Evolutionary conservation across 2,888 invertebrate species (phyloP), one percentile per base, ranked within the genome.

Genomic region (Lasioglossum leucozonium): DNA sequence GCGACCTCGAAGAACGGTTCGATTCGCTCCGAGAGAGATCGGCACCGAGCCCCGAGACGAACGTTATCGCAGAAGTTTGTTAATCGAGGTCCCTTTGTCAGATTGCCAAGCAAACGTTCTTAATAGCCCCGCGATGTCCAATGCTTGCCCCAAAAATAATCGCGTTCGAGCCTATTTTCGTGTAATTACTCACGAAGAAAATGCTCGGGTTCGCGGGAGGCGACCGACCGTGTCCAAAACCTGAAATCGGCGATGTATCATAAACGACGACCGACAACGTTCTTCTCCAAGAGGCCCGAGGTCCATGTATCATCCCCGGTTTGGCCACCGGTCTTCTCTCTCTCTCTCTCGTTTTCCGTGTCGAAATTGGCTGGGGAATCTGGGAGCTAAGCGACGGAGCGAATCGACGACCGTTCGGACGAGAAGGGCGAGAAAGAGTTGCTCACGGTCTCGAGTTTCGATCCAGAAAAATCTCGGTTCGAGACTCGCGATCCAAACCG

Each of bases 41-140:
- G 13, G 47, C 77, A 73, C 65, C 26, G 77, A 62, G 30, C 26
- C 34, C 40, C 47, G 62, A 30, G 72, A 67, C 13, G 55, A 65
- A 71, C 37, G 78, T 86, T 62, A 72, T 86, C 86, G 69, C 16
- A 75, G 72, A 84, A 84, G 30, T 62, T 67, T 79, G 84, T 86
- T 88, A 82, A 89, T 88, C 79, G 84, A 74, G 74, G 73, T 79
- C 71, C 74, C 76, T 74, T 79, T 91, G 91, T 87, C 88, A 88
- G 72, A 85, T 78, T 81, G 91, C 91, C 90, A 91, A 77, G 88
- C 78, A 89, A 67, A 86, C 81, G 85, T 88, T 80, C 86, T 76
- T 86, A 87, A 87, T 87, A 84, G 84, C 72, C 34, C 62, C 76
- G 79, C 71, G 79, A 85, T 85, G 77, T 78, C 81, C 77, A 73